Conservation (phyloP, 2,113 vertebrate species). For the Heterotilapia buettikoferi region DNA sequence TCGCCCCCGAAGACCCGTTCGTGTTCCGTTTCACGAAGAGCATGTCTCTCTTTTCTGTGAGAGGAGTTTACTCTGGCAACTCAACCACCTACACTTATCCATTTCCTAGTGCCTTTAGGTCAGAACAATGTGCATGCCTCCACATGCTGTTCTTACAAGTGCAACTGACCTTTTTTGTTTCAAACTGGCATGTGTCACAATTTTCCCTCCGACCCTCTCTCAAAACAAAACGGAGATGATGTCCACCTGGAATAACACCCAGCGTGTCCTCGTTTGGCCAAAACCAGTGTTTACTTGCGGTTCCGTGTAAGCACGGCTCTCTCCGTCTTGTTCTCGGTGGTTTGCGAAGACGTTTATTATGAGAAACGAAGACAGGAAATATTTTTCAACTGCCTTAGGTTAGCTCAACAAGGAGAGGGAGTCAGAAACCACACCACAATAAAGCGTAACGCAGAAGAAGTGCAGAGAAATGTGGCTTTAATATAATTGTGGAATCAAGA, state of each 20-base stretch:
- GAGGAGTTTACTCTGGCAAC: constrained; percentile 47
- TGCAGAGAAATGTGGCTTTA: constrained; percentile 27
- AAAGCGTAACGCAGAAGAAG: background rate
- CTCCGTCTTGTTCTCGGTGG: constrained; percentile 41
- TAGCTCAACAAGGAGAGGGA: constrained; percentile 30
- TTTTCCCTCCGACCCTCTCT: constrained; percentile 3
- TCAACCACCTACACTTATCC: background rate
- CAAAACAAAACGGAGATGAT: constrained; percentile 41
- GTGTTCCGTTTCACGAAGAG: constrained; percentile 19
- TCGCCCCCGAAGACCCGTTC: background rate
- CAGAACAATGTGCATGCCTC: constrained; percentile 42
- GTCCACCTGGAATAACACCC: constrained; percentile 62
- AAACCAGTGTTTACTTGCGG: constrained; percentile 45
- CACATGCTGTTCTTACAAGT: constrained; percentile 25
- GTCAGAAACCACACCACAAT: constrained; percentile 4
- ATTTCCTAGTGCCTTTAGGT: constrained; percentile 23
- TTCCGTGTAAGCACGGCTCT: constrained; percentile 31
- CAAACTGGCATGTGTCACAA: constrained; percentile 31
- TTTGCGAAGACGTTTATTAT: constrained; percentile 58
- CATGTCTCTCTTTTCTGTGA: background rate
- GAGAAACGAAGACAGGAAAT: constrained; percentile 67
- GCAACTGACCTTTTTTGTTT: constrained; percentile 44
- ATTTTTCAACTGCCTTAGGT: constrained; percentile 57
- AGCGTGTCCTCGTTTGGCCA: constrained; percentile 48
- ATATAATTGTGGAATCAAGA: constrained; percentile 15